Evolutionary conservation across 2,797 vertebrate species (phyloP), one percentile per base, ranked within the genome.

Genomic region (Sebastes dallii): DNA sequence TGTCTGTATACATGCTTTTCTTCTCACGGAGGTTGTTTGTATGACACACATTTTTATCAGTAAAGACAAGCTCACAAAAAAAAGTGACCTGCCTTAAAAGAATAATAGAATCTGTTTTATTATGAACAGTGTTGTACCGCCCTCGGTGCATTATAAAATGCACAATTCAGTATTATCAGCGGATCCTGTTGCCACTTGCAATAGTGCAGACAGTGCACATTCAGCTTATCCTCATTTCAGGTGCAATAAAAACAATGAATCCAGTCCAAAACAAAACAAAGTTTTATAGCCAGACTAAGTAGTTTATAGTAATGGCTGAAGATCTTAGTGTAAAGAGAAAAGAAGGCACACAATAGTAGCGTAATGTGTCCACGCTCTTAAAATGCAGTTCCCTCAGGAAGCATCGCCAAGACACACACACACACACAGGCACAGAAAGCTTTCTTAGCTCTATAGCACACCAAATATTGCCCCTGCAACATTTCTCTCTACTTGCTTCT

Each of bases 171-270:
- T 87, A 64, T 65, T 84, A 69, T 83, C 84, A 76, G 70, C 56
- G 55, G 78, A 79, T 85, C 56, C 27, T 50, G 20, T 71, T 80
- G 42, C 66, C 71, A 66, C 72, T 86, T 82, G 27, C 58, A 83
- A 11, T 77, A 81, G 64, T 78, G 68, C 86, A 78, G 77, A 88
- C 66, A 9, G 59, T 77, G 85, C 87, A 84, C 68, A 74, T 86
- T 90, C n/a, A 80, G 67, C 76, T 25, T 77, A 61, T 81, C 73
- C 50, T 82, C 59, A 62, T 83, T 87, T 78, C 68, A 87, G 80
- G 74, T 80, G 69, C 83, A 86, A 82, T 92, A 88, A 92, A 52
- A 92, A 71, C 86, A 77, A 70, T 77, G 62, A 90, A 86, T 84
- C 58, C 72, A 66, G 76, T 88, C 83, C 77, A 83, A 87, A 89